Conservation (phyloP, 2,113 vertebrate genomes). For the Pungitius pungitius region DNA sequence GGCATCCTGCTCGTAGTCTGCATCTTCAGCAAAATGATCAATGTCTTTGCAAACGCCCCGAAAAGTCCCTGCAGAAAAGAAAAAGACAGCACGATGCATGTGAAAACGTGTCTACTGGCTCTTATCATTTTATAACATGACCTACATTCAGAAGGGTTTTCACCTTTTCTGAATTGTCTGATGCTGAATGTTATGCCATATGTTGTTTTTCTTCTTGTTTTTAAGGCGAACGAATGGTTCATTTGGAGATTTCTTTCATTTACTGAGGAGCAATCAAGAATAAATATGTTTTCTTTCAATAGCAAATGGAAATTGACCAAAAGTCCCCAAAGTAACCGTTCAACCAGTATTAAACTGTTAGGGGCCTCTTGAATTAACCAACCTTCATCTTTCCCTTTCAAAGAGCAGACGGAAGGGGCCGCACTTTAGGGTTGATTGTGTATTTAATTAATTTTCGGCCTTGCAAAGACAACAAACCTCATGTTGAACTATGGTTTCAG, state of each 20-base stretch:
- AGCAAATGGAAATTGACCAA: neutral
- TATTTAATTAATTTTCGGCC: neutral
- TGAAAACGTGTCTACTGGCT: neutral
- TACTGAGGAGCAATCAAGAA: neutral
- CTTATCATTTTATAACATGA: neutral
- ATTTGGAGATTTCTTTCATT: neutral
- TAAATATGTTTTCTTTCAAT: neutral
- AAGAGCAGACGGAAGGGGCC: neutral
- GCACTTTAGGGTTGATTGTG: neutral
- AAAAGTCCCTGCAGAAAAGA: slow-evolving; percentile 86
- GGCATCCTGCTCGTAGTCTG: slow-evolving; percentile 95
- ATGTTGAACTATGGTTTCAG: neutral
- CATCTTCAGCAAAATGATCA: slow-evolving; percentile 95
- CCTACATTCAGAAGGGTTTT: neutral
- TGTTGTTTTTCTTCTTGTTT: neutral
- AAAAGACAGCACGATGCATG: neutral
- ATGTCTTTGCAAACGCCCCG: slow-evolving; percentile 98
- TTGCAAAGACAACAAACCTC: neutral
- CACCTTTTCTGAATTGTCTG: neutral
- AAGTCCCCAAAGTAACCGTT: neutral
- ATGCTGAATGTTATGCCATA: neutral
- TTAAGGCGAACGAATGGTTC: neutral
- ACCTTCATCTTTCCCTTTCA: neutral
- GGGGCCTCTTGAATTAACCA: neutral
- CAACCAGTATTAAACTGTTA: neutral